Evolutionary conservation across 2,797 vertebrate species (phyloP), one percentile per base, ranked within the genome.

Genomic region (Falco berigora): DNA sequence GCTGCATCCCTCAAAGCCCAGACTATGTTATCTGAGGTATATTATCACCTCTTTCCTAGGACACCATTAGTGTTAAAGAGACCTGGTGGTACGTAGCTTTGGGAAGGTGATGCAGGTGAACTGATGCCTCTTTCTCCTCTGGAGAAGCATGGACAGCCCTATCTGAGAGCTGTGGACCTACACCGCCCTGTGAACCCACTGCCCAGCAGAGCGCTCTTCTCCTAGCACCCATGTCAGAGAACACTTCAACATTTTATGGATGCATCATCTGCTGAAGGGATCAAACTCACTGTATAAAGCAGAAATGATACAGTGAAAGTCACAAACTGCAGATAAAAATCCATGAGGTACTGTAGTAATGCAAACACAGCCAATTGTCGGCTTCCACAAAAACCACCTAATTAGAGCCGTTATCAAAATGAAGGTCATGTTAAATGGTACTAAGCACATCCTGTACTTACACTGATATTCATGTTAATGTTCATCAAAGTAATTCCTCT

Each of bases 401-500:
- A 98, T 98, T 97, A 96, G 71, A 92, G 62, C 78, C 90, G 77
- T 94, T 96, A 96, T 86, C 92, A 88, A 80, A 93, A 89, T 72
- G 94, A 97, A 96, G 95, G 89, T 94, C 97, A 95, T 52, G 87
- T 92, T 97, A 97, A 97, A 96, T 79, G 74, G 91, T 96, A 94
- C 92, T 94, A 96, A 97, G 89, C 91, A 97, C 66, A 96, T 88
- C 42, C 68, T 82, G 75, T 73, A 96, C 79, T 96, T 96, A 85
- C 21, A 71, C 55, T 96, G 96, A 96, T 97, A 95, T 95, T 96
- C 96, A 95, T 67, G 86, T 95, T 96, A 96, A 96, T 86, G 91
- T 92, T 97, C 94, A 96, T 97, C 95, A 97, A 92, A 94, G 93
- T 96, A 96, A 97, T 97, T 97, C 94, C 91, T 95, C 55, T 90